Evolutionary conservation across 2,888 invertebrate genomes (phyloP), one percentile per base, ranked within the genome.

Genomic region (Melanargia galathea): DNA sequence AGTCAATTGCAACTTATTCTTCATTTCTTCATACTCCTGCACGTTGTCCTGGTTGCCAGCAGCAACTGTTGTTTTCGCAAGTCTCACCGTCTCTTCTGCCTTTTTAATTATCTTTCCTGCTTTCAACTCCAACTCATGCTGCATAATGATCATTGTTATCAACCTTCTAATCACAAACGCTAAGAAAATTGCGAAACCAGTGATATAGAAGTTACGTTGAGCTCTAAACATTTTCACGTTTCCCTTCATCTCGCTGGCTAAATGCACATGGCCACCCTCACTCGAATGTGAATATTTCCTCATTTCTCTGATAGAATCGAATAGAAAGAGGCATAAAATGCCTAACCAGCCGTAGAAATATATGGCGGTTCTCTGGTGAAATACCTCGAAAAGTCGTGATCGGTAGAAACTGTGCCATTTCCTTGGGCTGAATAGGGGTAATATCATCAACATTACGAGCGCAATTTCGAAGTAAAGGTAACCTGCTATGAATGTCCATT

Each of bases 131-230:
- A 95, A 78, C 67, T 91, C 89, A 26, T 95, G 94, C 80, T 95
- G 94, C 54, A 92, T 90, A 3, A 94, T 92, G 62, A 96, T 90
- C 82, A 96, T 91, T 1, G 83, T 89, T 16, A 94, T 90, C 49
- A 96, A 86, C 57, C 95, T 92, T 26, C 93, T 92, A 62, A 95
- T 93, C 0, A 95, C 94, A 73, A 95, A 92, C 73, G 94, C 93
- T 40, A 96, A 84, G 74, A 96, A 95, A 67, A 96, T 92, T 10
- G 95, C 92, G 82, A 96, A 96, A 16, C 96, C 95, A 69, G 95
- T 94, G 63, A 96, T 96, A 82, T 96, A 96, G 76, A 96, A 94
- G 82, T 96, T 96, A 71, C 96, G 91, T 79, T 96, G 96, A 1
- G 96, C 94, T 70, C 96, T 84, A 80, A 96, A 96, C 59, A 96